Evolutionary conservation across 1,140 invertebrate species (phyloP).

Genomic region (Drosophila miranda): DNA sequence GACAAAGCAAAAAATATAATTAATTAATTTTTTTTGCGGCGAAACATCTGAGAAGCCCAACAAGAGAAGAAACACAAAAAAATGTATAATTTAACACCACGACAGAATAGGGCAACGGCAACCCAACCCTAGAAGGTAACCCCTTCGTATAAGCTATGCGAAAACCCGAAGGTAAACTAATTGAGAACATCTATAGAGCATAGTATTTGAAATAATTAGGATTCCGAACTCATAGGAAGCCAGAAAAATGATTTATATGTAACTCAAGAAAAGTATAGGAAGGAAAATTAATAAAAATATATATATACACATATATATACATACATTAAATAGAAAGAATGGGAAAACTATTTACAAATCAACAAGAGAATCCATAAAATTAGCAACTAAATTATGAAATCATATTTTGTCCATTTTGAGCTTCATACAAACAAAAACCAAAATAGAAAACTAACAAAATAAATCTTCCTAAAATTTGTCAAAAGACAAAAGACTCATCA

Average conservation of each 20-base stretch:
- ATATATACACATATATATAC: conserved; percentile 43
- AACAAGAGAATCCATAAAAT: conserved; percentile 40
- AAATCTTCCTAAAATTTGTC: conserved; percentile 54
- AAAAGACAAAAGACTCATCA: conserved; percentile 38
- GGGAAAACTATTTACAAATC: conserved; percentile 60
- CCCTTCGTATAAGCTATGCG: conserved; percentile 41
- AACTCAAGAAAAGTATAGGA: not conserved
- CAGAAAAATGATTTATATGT: conserved; percentile 11
- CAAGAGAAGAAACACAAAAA: no score
- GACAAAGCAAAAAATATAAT: conserved; percentile 10
- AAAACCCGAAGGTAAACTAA: conserved; percentile 37
- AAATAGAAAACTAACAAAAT: conserved; percentile 35
- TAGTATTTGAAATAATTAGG: conserved; percentile 56
- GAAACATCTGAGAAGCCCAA: not conserved
- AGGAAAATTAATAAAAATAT: conserved; percentile 39
- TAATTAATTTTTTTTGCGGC: not conserved
- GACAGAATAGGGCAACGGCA: conserved; percentile 9
- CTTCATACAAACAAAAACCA: conserved; percentile 52
- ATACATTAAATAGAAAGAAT: conserved; percentile 44
- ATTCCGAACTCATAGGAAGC: conserved; percentile 22
- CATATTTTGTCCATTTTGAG: conserved; percentile 74
- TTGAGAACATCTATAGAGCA: conserved; percentile 52
- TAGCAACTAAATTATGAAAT: conserved; percentile 19
- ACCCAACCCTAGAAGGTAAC: conserved; percentile 27
- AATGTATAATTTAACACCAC: conserved; percentile 1